Base-by-base conservation (phyloP, 1,140 invertebrate genomes). In the Cydia fagiglandana region DNA sequence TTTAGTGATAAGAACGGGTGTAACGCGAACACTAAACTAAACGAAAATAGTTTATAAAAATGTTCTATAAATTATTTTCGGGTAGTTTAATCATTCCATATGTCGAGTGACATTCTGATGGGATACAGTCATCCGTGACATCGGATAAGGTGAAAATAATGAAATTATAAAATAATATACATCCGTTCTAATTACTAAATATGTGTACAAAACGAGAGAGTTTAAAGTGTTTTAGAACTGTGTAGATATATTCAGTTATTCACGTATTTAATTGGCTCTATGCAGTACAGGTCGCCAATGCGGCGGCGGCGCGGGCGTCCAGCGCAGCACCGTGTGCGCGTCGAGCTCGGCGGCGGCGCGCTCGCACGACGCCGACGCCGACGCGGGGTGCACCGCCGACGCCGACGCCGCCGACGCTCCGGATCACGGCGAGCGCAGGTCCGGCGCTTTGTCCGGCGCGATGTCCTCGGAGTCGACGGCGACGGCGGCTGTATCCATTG, bases 391-490 rank as follows among this genome's bases (percentile, higher is more conserved):
- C 61, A 78, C 75, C 76, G 77, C 64, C 76, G 74, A 73, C 56
- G 77, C 74, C n/a, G n/a, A n/a, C 61, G 78, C 75, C 76, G 77
- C 64, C 76, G 74, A 73, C 56, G 77, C 74, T 75, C 75, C 73
- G 83, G 84, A 91, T 89, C 89, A 92, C 86, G 91, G 91, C 38
- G 93, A 93, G 79, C 90, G 90, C 81, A 93, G 83, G 76, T 92
- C 91, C 9, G 90, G 86, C 70, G 87, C 86, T 7, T 91, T 92
- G 78, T 91, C 91, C 15, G 89, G 89, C 45, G 91, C 89, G 77
- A 91, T 83, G 73, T 91, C 88, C 56, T 91, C 89, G 3, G 81
- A 74, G 64, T 85, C 83, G 24, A 82, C 85, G 68, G 79, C 89
- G 68, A 84, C 91, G 61, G 80, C 81, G n/a, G 85, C 78, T 53